Conservation (phyloP, 2,797 vertebrate species). For the Pachyuromys duprasi region DNA sequence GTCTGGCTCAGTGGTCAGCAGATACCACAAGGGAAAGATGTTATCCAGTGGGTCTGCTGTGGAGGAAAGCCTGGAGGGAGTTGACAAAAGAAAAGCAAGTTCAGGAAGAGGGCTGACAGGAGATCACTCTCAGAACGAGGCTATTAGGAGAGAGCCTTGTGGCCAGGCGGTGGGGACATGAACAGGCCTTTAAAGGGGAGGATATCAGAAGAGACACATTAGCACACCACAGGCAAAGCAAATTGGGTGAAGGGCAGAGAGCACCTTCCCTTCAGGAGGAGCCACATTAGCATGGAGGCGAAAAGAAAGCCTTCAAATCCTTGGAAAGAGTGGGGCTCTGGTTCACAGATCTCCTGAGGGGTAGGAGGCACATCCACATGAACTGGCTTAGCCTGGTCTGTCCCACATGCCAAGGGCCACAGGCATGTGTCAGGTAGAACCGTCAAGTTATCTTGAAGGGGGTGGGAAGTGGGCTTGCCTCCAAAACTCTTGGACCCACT, state of each 20-base stretch:
- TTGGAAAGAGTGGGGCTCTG: not conserved
- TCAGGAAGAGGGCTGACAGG: not conserved
- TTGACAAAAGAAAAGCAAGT: not conserved
- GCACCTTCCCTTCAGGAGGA: not conserved
- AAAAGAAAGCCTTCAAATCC: not conserved
- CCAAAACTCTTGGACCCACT: not conserved
- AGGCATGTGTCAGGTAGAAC: not conserved
- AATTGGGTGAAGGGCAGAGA: not conserved
- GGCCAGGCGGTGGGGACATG: not conserved
- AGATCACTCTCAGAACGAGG: not conserved
- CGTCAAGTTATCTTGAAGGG: not conserved
- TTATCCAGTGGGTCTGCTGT: not conserved
- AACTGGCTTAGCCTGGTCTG: not conserved
- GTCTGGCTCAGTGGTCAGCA: no score
- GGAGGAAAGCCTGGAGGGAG: not conserved
- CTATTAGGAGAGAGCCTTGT: not conserved
- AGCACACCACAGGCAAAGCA: not conserved
- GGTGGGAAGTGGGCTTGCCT: not conserved
- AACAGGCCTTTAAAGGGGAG: not conserved
- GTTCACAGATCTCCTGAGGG: not conserved
- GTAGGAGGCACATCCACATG: not conserved
- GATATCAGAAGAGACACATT: not conserved
- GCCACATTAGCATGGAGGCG: not conserved
- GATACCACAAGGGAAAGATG: no score
- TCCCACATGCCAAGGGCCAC: not conserved